phyloP scores from a whole-genome alignment of 2,113 vertebrate species.

The Macrotis lagotis region DNA sequence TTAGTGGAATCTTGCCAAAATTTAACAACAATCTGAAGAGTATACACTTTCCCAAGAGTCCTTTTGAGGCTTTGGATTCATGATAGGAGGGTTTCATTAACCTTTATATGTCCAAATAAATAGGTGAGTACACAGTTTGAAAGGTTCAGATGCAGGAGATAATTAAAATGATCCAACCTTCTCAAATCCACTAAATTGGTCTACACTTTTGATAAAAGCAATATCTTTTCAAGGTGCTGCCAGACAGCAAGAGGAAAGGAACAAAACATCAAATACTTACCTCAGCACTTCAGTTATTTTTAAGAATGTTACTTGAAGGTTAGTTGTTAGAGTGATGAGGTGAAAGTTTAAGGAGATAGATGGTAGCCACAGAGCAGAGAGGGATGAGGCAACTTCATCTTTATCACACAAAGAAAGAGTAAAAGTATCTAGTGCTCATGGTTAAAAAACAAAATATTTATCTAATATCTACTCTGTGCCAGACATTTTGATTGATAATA shows the following conservation, averaged over 20 bases:
- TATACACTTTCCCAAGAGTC: not conserved
- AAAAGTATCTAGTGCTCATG: not conserved
- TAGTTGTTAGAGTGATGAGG: not conserved
- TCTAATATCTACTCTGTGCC: not conserved
- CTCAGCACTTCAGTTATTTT: not conserved
- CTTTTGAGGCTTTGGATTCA: not conserved
- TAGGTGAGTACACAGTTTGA: not conserved
- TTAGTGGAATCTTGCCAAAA: constrained; percentile 1
- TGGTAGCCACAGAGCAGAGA: not conserved
- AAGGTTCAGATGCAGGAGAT: not conserved
- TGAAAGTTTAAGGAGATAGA: constrained; percentile 1
- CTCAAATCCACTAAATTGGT: not conserved
- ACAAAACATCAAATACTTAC: not conserved
- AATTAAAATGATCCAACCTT: not conserved
- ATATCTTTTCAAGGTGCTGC: not conserved
- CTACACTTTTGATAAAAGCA: not conserved
- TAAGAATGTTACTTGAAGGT: not conserved
- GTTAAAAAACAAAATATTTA: not conserved
- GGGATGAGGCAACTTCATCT: not conserved
- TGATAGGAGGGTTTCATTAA: not conserved
- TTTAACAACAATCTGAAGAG: not conserved
- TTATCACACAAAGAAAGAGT: not conserved
- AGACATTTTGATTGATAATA: not conserved
- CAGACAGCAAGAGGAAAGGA: not conserved
- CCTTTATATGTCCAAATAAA: not conserved